phyloP scores from a whole-genome alignment of 2,888 invertebrate genomes.

The Cryptophagus acutangulus region DNA sequence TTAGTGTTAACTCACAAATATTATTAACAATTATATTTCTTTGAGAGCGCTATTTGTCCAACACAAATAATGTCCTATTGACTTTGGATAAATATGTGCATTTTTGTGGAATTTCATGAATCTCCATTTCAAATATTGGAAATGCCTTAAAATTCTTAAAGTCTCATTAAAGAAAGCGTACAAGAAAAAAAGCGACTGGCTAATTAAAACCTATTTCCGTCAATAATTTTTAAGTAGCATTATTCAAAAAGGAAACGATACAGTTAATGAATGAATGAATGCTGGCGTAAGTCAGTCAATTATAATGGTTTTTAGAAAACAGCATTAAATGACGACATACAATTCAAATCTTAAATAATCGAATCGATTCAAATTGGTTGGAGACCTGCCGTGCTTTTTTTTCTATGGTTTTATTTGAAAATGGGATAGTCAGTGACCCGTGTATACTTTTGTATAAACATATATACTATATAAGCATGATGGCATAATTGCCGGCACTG shows the following conservation, averaged over 20 bases:
- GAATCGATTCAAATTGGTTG: conserved; percentile 18
- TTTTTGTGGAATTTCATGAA: too few species aligned
- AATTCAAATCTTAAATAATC: conserved; percentile 6
- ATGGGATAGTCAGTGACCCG: conserved; percentile 19
- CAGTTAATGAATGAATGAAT: conserved; percentile 3
- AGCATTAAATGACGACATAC: not conserved
- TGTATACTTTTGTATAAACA: conserved; percentile 9
- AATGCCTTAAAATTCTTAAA: too few species aligned
- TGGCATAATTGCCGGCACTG: conserved; percentile 27
- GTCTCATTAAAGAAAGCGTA: too few species aligned
- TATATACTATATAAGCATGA: too few species aligned
- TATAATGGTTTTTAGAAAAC: not conserved
- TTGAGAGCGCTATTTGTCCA: too few species aligned
- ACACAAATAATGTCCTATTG: too few species aligned
- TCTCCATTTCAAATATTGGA: too few species aligned
- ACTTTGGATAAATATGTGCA: too few species aligned
- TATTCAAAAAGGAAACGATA: conserved; percentile 1
- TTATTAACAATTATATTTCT: too few species aligned
- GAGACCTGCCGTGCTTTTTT: conserved; percentile 28
- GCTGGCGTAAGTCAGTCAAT: conserved; percentile 2
- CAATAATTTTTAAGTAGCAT: conserved; percentile 1
- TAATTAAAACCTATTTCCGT: not conserved
- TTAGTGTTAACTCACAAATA: too few species aligned
- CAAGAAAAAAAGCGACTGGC: too few species aligned
- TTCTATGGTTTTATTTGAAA: conserved; percentile 25